Base-by-base conservation (phyloP, 2,797 vertebrate species). In the Lepidocolaptes lacrymiger region DNA sequence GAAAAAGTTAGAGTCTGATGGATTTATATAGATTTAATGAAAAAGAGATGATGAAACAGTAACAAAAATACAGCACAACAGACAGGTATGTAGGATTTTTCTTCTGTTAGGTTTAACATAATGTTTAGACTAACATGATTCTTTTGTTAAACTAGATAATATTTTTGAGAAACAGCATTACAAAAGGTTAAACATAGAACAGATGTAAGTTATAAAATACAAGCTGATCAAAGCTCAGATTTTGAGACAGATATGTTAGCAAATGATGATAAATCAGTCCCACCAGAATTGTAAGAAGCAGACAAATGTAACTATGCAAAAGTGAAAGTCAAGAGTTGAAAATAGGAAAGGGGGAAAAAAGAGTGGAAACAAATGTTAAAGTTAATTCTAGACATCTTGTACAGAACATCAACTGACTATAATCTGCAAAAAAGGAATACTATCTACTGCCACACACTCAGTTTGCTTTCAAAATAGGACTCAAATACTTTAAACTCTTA, bases 241-340 rank as follows among this genome's bases (percentile, higher is more conserved):
- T 98, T 98, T 98, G 98, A 99, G 99, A 99, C 98, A 99, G 98
- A 99, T 99, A 99, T 97, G 97, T 98, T 98, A 98, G 98, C 99
- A 99, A 99, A 99, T 99, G 99, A 99, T 99, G 99, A 99, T 99
- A 98, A 99, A 99, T 99, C 98, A 97, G 98, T 99, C 99, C 99
- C 99, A 95, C 98, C 97, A 98, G 99, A 99, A 98, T 98, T 98
- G 98, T 98, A 99, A 99, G 98, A 97, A 98, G 98, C 98, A 98
- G 98, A 98, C 98, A 98, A 99, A 99, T 99, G 98, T 99, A 98
- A 98, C 98, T 89, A 98, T 95, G 98, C 98, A 98, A 97, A 97
- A 98, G 98, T 96, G 97, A 97, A 97, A 98, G 97, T 96, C 97
- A 96, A 94, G 95, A 95, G 96, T 92, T 94, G 97, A 94, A 91